Base-by-base conservation (phyloP, 1,140 invertebrate species). In the Cepaea nemoralis region DNA sequence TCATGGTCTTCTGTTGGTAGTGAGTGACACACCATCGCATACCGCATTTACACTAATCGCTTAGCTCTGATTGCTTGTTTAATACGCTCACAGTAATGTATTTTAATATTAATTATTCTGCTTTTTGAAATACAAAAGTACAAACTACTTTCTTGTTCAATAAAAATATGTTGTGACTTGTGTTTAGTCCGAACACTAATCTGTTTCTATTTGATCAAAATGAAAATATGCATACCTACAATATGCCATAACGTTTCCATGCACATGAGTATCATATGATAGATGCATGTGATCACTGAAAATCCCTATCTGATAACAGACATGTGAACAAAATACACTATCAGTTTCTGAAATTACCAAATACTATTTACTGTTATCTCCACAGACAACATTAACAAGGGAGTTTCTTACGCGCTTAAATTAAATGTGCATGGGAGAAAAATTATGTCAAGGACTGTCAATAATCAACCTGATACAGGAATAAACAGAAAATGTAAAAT, bases 181-280 rank as follows among this genome's bases (percentile, higher is more conserved):
- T n/a, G n/a, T n/a, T n/a, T n/a, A n/a, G n/a, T n/a, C n/a, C n/a
- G n/a, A n/a, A n/a, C n/a, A n/a, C n/a, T n/a, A n/a, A n/a, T n/a
- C 8, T 48, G 45, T 48, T 48, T 48, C 45, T 12, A 12, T 66
- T 66, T 66, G 27, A n/a, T 66, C 63, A 66, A 66, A 24, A 66
- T 14, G 27, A 66, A n/a, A 66, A n/a, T 24, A 27, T 10, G 10
- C 63, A 66, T 14, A 66, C 63, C 12, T 66, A 19, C 35, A 70
- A 42, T 1, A 42, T 70, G 40, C 66, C 37, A 70, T 74, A 33
- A 27, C 35, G 48, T 42, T 74, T 42, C 14, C 35, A 50, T 40
- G 42, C 71, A 74, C 42, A 35, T 45, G 71, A 48, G 19, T 12
- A 74, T 74, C 71, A 74, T 74, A 74, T 74, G 71, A 74, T 48